phyloP scores from a whole-genome alignment of 1,140 invertebrate genomes.

The Heterodera carotae region DNA sequence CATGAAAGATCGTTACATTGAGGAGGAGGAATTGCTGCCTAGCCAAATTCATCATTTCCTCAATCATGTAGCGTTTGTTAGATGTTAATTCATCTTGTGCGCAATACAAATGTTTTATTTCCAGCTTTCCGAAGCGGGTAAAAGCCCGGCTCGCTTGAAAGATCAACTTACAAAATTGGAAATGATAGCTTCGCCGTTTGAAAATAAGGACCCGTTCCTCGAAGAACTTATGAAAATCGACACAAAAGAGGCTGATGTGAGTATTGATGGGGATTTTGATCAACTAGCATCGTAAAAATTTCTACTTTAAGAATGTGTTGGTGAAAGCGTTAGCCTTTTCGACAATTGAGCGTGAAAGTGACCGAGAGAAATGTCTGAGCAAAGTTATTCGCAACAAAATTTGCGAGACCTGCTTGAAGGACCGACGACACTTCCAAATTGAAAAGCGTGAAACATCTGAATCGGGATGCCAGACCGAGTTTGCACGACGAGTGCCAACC shows the following conservation, averaged over 20 bases:
- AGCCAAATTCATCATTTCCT: conserved; percentile 35
- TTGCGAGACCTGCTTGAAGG: conserved; percentile 27
- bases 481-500: conserved; percentile 27
- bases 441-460: conserved; percentile 33
- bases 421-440: conserved; percentile 29
- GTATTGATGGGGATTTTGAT: not conserved
- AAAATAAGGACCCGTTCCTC: conserved; percentile 25
- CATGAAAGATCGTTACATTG: conserved; percentile 30
- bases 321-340: conserved; percentile 26
- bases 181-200: conserved; percentile 35
- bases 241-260: conserved; percentile 31
- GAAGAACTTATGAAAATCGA: conserved; percentile 29
- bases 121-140: conserved; percentile 32
- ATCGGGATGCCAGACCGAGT: conserved; percentile 43
- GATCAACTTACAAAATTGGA: conserved; percentile 31
- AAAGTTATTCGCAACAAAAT: conserved; percentile 27
- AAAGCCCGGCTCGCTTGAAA: conserved; percentile 27
- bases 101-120: conserved; percentile 1
- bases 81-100: not conserved
- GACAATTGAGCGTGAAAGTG: conserved; percentile 23
- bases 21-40: conserved; percentile 32
- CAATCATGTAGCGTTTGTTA: conserved; percentile 15
- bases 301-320: conserved; percentile 19
- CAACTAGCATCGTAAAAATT: too few relatives aligned
- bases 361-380: conserved; percentile 16